Conservation (phyloP, 37 sponge, comb jelly and placozoan species). For the Crambe crambe region DNA sequence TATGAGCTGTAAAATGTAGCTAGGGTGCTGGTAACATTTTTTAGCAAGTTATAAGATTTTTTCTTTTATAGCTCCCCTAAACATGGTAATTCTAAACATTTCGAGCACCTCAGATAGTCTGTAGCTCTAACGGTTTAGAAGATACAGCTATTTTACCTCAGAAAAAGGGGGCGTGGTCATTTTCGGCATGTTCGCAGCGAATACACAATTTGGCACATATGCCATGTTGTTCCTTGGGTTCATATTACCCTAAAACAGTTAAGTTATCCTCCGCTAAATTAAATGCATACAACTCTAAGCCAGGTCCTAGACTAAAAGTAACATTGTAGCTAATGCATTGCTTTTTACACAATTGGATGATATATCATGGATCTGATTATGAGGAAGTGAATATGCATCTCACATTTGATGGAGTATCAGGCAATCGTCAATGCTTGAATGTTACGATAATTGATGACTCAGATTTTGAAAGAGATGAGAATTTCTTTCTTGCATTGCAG, state of each 20-base stretch:
- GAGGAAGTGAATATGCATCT: too few species aligned
- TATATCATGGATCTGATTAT: too few species aligned
- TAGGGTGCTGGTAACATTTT: background rate
- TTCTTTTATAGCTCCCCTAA: background rate
- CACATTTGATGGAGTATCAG: too few species aligned
- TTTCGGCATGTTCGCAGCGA: conserved; percentile 5
- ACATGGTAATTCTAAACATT: conserved; percentile 10
- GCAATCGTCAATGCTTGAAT: too few species aligned
- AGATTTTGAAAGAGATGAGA: too few species aligned
- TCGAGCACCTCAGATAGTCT: conserved; percentile 10
- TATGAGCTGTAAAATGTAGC: background rate
- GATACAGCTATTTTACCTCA: background rate
- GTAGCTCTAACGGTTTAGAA: conserved; percentile 9
- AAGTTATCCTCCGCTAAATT: conserved; percentile 13
- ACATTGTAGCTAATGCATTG: too few species aligned
- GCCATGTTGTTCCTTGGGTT: conserved; percentile 1
- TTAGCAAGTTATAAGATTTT: background rate
- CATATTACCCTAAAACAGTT: conserved; percentile 14
- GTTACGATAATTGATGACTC: too few species aligned
- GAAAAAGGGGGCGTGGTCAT: conserved; percentile 6
- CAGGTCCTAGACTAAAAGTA: conserved; percentile 7
- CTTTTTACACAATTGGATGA: too few species aligned
- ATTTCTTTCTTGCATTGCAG: too few species aligned
- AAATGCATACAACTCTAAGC: conserved; percentile 12
- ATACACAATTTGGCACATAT: conserved; percentile 1